Evolutionary conservation across 2,888 invertebrate genomes (phyloP).

Genomic region (Amblyteles armatorius): DNA sequence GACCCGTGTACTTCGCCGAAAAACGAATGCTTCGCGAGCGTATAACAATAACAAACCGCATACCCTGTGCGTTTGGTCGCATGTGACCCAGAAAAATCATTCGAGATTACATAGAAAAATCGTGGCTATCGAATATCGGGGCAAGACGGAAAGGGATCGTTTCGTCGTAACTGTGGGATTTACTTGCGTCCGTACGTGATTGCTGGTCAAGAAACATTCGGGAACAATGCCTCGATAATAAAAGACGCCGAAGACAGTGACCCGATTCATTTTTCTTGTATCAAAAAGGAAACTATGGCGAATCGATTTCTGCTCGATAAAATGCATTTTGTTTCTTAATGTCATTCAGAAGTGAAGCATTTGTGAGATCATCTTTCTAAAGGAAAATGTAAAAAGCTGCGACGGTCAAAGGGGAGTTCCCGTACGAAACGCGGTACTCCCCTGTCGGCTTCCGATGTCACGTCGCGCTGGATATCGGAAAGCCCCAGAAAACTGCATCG

Average conservation of each 20-base stretch:
- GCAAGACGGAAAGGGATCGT: neutral
- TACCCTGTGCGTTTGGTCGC: neutral
- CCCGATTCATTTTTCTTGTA: neutral
- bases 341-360: neutral
- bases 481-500: neutral
- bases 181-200: slow-evolving; percentile 6
- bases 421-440: neutral
- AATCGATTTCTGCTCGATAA: neutral
- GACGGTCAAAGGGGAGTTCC: neutral
- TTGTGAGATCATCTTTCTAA: neutral
- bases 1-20: neutral
- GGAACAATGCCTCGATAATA: neutral
- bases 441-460: neutral
- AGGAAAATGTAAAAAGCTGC: neutral
- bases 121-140: neutral
- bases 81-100: slow-evolving; percentile 8
- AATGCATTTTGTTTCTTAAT: neutral
- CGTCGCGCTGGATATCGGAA: neutral
- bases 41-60: slow-evolving; percentile 12
- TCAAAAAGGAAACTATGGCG: neutral
- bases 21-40: neutral
- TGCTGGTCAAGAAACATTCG: slow-evolving; percentile 15
- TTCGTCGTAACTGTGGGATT: slow-evolving; percentile 11
- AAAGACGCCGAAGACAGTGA: neutral
- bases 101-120: slow-evolving; percentile 1